These are phyloP conservation scores for Uloborus diversus DNA, from an alignment of 1,140 invertebrate species.

Conservation along the genomic window DNA sequence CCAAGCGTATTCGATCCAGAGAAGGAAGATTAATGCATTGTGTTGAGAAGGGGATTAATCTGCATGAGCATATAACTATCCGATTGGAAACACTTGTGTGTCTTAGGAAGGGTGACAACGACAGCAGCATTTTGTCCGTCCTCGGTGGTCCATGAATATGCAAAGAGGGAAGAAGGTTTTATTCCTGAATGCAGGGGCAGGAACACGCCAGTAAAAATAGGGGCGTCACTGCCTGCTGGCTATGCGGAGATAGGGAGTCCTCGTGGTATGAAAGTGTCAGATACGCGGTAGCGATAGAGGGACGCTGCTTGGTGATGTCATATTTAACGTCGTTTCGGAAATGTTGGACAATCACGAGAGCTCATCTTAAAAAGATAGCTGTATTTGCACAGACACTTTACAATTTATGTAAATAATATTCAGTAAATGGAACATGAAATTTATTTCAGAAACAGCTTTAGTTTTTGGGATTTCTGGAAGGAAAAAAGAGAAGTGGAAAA, in stretches of 20 bases:
- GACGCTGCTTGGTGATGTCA: conserved; percentile 18
- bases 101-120: conserved; percentile 41
- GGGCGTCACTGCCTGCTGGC: conserved; percentile 29
- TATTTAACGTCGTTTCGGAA: no score
- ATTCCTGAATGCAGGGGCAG: background rate
- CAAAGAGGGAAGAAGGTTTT: conserved; percentile 43
- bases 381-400: no score
- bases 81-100: conserved; percentile 57
- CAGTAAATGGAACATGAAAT: no score
- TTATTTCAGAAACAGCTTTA: no score
- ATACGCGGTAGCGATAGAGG: background rate
- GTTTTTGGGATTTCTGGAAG: no score
- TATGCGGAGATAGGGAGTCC: conserved; percentile 6
- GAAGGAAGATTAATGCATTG: conserved; percentile 52
- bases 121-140: conserved; percentile 36
- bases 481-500: no score
- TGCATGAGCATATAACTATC: conserved; percentile 55
- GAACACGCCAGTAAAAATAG: conserved; percentile 24
- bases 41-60: conserved; percentile 55
- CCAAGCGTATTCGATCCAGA: conserved; percentile 40
- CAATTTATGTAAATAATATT: no score
- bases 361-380: no score
- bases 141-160: conserved; percentile 48
- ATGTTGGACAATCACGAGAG: no score
- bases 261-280: conserved; percentile 22